phyloP scores from a whole-genome alignment of 37 sponge, comb jelly and placozoan species.

The Bolinopsis microptera region DNA sequence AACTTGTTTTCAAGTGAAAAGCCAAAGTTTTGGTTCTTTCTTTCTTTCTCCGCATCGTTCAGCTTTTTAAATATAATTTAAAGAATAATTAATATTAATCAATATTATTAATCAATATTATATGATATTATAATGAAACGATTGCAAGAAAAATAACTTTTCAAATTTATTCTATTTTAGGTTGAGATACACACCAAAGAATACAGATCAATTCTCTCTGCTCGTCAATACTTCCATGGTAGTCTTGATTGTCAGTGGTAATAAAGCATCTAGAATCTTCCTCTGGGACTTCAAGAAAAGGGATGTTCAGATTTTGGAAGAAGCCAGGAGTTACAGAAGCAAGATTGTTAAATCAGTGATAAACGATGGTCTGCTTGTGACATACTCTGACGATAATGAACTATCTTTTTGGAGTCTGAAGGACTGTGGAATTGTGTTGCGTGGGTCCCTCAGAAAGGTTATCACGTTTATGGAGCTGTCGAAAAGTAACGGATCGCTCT shows the following conservation, averaged over 20 bases:
- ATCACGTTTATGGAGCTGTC: background rate
- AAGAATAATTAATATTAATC: too few relatives aligned
- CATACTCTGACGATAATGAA: background rate
- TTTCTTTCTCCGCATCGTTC: too few relatives aligned
- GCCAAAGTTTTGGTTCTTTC: too few relatives aligned
- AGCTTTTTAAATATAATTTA: too few relatives aligned
- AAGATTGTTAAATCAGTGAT: background rate
- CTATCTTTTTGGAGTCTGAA: background rate
- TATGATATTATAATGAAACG: too few relatives aligned
- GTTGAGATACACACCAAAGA: background rate
- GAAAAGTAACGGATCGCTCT: background rate
- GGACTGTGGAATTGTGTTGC: background rate
- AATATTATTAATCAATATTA: too few relatives aligned
- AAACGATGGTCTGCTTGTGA: background rate
- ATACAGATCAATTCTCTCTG: background rate
- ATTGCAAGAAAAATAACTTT: too few relatives aligned
- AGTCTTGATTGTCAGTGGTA: background rate
- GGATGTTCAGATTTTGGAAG: background rate
- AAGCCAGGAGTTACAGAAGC: background rate
- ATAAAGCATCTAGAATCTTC: background rate
- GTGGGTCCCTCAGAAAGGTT: background rate
- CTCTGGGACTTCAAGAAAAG: background rate
- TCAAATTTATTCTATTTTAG: too few relatives aligned
- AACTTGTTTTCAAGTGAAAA: too few relatives aligned
- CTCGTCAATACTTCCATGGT: background rate